Base-by-base conservation (phyloP, 2,888 invertebrate species). In the Eupithecia subumbrata region DNA sequence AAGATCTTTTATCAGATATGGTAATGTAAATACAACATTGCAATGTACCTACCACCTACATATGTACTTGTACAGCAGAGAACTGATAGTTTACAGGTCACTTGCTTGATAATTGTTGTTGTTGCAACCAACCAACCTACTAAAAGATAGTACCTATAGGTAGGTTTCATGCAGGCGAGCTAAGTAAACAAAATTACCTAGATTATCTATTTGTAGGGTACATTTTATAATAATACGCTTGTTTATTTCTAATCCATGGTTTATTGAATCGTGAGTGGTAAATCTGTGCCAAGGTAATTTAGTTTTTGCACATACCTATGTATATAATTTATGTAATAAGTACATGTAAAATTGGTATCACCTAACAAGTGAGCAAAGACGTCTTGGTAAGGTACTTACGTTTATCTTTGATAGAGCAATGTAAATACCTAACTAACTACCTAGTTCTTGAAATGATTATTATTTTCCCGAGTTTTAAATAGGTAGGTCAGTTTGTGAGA, bases 21-120 rank as follows among this genome's bases (percentile, higher is more conserved):
- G 56, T 22, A 56, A 56, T 56, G 56, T 52, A 52, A n/a, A 52
- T n/a, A 52, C 9, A 52, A 52, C 52, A 52, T 52, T n/a, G n/a
- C n/a, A 34, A 34, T n/a, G 30, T 30, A 30, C 30, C 30, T 30
- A 30, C 30, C 7, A 37, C 40, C 40, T 40, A 40, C 40, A 0
- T 40, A 40, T 0, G 1, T 9, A 40, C 1, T 9, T 40, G 40
- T 40, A 40, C 11, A 40, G 40, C 11, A 22, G 22, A 56, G 22
- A 56, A 22, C 12, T 4, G 56, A 22, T 56, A 56, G 56, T 56
- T 56, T 11, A 56, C 2, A 56, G 11, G 56, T 9, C 56, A 56
- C n/a, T 22, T 56, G 56, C 11, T 56, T 22, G n/a, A 56, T 22
- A 9, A 56, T 0, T 4, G 11, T 18, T 48, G n/a, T 48, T n/a